Base-by-base conservation (phyloP, 2,113 vertebrate species). In the Tragelaphus scriptus region DNA sequence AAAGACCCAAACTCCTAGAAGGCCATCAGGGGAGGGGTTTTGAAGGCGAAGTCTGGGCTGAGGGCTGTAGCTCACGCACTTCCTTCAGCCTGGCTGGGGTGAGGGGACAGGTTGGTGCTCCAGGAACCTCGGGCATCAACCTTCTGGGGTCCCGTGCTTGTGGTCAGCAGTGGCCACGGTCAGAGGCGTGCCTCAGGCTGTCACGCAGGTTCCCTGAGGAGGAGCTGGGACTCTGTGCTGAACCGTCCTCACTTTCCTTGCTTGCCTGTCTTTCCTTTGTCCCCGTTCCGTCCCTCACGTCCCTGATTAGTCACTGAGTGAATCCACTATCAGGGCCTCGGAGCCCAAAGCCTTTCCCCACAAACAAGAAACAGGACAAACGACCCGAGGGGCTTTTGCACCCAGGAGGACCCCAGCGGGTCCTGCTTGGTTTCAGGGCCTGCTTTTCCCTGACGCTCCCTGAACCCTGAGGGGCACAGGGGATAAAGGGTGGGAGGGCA, bases 221-320 rank as follows among this genome's bases (percentile, higher is more conserved):
- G 79, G 28, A 19, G 47, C 47, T 32, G 3, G 28, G 79, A 3
- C 77, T 17, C 44, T 11, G 23, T 26, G 16, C 28, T 1, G 28
- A 80, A 11, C 28, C 28, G 4, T 12, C 15, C 28, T 32, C 3
- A 0, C 80, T 21, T 19, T 7, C 49, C 17, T n/a, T 23, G 80
- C 80, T 6, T 21, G 5, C 13, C 16, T 12, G 30, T 19, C 19
- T 5, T n/a, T 3, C 80, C 6, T 32, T 32, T 81, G 79, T 11
- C 16, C 16, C 28, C 10, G 30, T 14, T 25, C 71, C 1, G 0
- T 32, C 17, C 19, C 49, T 82, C 30, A 21, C 0, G 3, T 13
- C 80, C 49, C 2, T 25, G 32, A 4, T 15, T 25, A 25, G 81
- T 5, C n/a, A 25, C 81, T 1, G 49, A 51, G 1, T n/a, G 17